Evolutionary conservation across 2,797 vertebrate genomes (phyloP).

Genomic region (Leucoraja ocellata): DNA sequence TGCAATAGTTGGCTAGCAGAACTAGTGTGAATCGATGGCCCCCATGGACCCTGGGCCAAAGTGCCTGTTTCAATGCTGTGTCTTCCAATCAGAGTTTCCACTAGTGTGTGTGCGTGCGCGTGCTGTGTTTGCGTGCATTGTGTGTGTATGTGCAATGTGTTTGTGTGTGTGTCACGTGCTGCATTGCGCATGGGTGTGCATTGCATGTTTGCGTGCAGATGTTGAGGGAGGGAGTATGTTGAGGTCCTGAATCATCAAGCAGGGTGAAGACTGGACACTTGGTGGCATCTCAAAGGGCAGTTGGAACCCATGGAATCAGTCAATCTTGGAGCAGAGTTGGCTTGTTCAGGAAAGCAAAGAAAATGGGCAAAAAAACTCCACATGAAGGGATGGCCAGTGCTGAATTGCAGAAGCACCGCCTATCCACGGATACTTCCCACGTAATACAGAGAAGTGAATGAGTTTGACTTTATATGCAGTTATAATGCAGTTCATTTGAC

Average conservation of each 20-base stretch:
- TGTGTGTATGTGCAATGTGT: too few relatives aligned
- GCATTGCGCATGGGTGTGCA: too few relatives aligned
- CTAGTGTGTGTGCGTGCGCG: too few relatives aligned
- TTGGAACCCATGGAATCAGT: not conserved
- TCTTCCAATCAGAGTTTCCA: too few relatives aligned
- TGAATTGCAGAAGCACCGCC: slow-evolving; percentile 1
- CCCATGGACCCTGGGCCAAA: too few relatives aligned
- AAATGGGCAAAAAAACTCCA: not conserved
- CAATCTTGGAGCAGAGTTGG: not conserved
- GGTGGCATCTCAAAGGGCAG: not conserved
- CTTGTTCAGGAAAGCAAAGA: not conserved
- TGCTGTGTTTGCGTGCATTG: too few relatives aligned
- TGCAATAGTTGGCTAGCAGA: too few relatives aligned
- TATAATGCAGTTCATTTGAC: not conserved
- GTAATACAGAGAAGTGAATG: not conserved
- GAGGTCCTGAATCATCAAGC: not conserved
- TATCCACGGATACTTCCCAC: not conserved
- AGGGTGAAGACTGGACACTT: not conserved
- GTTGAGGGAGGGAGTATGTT: too few relatives aligned
- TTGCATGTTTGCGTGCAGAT: too few relatives aligned
- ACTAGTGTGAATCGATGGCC: too few relatives aligned
- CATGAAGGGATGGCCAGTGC: not conserved
- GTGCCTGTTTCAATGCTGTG: too few relatives aligned
- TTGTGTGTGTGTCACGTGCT: too few relatives aligned
- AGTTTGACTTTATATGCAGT: not conserved